Evolutionary conservation across 2,113 vertebrate species (phyloP), one percentile per base, ranked within the genome.

Genomic region (Lipotes vexillifer): DNA sequence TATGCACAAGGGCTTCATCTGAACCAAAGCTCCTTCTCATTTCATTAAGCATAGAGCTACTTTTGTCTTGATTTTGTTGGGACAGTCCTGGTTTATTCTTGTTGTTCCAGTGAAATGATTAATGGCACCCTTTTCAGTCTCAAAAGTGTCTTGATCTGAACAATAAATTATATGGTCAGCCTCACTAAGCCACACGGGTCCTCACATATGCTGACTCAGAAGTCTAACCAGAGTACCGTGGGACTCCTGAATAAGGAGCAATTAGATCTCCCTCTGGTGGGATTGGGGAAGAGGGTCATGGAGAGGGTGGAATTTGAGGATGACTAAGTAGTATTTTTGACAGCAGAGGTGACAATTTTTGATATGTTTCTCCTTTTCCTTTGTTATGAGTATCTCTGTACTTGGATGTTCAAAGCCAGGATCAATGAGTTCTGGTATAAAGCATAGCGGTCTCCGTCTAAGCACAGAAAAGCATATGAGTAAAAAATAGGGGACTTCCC

Each of bases 91-190:
- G 3, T 83, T 93, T 93, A 80, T 90, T 97, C 55, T 59, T 94
- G 7, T 55, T 86, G 23, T 90, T 89, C 77, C 63, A 74, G 21
- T 41, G 33, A 87, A 92, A 95, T 96, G 69, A 96, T 93, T 78
- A 90, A 61, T 57, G 86, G 13, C 8, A 94, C 41, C 38, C 15
- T 27, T 63, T 95, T 90, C 36, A 75, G 46, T 90, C 68, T 95
- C 75, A 75, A 57, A 95, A 86, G 31, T 75, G 31, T 83, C 20
- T 97, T 18, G 55, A 59, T 93, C 55, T 94, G 41, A 78, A 29
- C 27, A 72, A 66, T 87, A 65, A 86, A 94, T 90, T 68, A 49
- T 65, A 84, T 52, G 27, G 27, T 59, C 21, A 90, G 27, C 18
- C 11, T 41, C 68, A 80, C 33, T 82, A 90, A 95, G 57, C 46